phyloP scores from a whole-genome alignment of 2,113 vertebrate species.

The Lycocorax pyrrhopterus region DNA sequence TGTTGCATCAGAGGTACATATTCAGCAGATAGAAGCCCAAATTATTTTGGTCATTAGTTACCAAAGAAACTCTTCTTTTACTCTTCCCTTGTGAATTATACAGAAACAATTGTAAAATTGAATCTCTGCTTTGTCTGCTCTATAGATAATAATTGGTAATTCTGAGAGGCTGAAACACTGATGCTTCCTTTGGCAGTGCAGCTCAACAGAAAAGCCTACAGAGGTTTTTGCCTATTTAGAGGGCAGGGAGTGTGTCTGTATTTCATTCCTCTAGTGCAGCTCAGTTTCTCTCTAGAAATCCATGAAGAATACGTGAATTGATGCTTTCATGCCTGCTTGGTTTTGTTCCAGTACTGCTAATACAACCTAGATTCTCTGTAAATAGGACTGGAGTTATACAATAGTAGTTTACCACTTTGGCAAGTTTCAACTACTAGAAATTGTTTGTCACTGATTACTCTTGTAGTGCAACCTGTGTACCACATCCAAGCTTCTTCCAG shows the following conservation, averaged over 20 bases:
- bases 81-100: neutral
- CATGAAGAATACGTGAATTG: neutral
- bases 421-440: neutral
- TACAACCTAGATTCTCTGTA: neutral
- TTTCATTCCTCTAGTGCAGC: neutral
- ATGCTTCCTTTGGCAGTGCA: neutral
- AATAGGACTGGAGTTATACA: neutral
- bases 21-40: neutral
- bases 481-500: neutral
- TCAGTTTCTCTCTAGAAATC: neutral
- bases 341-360: neutral
- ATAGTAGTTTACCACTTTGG: neutral
- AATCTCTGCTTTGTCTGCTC: neutral
- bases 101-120: neutral
- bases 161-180: neutral
- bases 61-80: neutral
- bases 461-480: neutral
- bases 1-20: neutral
- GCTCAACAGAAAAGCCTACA: neutral
- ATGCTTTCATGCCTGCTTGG: neutral
- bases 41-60: neutral
- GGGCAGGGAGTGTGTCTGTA: neutral
- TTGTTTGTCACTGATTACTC: neutral
- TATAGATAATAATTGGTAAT: neutral
- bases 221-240: neutral